phyloP scores from a whole-genome alignment of 1,140 invertebrate species.

The Dendroctonus ponderosae region DNA sequence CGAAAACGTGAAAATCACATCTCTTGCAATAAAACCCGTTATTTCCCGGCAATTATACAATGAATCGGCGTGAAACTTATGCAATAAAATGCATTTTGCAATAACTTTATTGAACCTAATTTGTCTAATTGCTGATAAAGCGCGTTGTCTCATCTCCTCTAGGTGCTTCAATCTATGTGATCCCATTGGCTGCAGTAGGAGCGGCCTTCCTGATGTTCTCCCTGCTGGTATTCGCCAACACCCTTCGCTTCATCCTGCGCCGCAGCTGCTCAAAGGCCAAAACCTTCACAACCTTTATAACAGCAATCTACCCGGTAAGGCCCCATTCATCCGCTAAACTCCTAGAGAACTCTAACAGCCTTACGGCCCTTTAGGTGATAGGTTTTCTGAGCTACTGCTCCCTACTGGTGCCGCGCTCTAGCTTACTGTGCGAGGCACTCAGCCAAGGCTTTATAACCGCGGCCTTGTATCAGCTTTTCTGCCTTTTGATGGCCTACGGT shows the following conservation, averaged over 20 bases:
- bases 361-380: slow-evolving; percentile 53
- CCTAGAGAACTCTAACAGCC: neutral
- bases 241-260: slow-evolving; percentile 55
- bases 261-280: slow-evolving; percentile 55
- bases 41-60: too few relatives aligned
- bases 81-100: too few relatives aligned
- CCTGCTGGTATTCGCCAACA: slow-evolving; percentile 55
- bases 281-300: slow-evolving; percentile 56
- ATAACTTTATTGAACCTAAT: too few relatives aligned
- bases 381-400: slow-evolving; percentile 57
- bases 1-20: too few relatives aligned
- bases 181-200: slow-evolving; percentile 42
- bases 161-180: too few relatives aligned
- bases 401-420: slow-evolving; percentile 59
- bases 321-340: neutral
- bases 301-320: slow-evolving; percentile 64
- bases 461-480: slow-evolving; percentile 62
- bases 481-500: slow-evolving; percentile 59
- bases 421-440: slow-evolving; percentile 61
- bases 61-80: too few relatives aligned
- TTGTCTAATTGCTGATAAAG: too few relatives aligned
- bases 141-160: too few relatives aligned
- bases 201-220: slow-evolving; percentile 52
- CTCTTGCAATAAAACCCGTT: too few relatives aligned
- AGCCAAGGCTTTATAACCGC: slow-evolving; percentile 62